Evolutionary conservation across 2,888 invertebrate genomes (phyloP).

Genomic region (Hedychridium roseum): DNA sequence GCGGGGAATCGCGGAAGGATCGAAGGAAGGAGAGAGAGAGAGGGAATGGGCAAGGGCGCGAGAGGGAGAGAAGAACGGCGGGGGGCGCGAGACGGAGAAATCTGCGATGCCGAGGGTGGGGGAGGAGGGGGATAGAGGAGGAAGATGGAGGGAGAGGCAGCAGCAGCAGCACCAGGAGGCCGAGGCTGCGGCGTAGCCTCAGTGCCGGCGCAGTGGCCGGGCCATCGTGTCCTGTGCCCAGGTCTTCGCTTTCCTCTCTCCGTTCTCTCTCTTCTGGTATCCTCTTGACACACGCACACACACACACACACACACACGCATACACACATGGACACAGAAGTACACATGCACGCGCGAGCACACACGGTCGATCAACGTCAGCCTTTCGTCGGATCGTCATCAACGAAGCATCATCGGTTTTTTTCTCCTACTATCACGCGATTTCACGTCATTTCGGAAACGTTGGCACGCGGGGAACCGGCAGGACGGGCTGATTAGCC

Average conservation of each 20-base stretch:
- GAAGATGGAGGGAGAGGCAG: slow-evolving; percentile 12
- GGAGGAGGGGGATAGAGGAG: slow-evolving; percentile 8
- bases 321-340: background rate
- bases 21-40: slow-evolving; percentile 10
- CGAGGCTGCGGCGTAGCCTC: slow-evolving; percentile 62
- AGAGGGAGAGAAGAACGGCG: slow-evolving; percentile 9
- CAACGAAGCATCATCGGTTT: background rate
- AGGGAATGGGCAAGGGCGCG: slow-evolving; percentile 13
- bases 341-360: background rate
- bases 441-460: no score
- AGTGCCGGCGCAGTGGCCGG: slow-evolving; percentile 65
- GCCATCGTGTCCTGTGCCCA: slow-evolving; percentile 60
- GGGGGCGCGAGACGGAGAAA: background rate
- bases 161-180: slow-evolving; percentile 55
- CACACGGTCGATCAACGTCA: background rate
- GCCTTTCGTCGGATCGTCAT: background rate
- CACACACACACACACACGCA: slow-evolving; percentile 1
- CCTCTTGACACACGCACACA: slow-evolving; percentile 1
- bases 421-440: no score
- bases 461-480: no score
- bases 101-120: background rate
- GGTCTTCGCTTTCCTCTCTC: slow-evolving; percentile 33
- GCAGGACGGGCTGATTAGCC: no score
- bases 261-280: slow-evolving; percentile 7
- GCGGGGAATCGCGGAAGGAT: slow-evolving; percentile 12